Percentiles rank a stretch among this genome's conserved stretches.
phyloP scores from a whole-genome alignment of 2,113 vertebrate genomes.

The Indri indri region DNA sequence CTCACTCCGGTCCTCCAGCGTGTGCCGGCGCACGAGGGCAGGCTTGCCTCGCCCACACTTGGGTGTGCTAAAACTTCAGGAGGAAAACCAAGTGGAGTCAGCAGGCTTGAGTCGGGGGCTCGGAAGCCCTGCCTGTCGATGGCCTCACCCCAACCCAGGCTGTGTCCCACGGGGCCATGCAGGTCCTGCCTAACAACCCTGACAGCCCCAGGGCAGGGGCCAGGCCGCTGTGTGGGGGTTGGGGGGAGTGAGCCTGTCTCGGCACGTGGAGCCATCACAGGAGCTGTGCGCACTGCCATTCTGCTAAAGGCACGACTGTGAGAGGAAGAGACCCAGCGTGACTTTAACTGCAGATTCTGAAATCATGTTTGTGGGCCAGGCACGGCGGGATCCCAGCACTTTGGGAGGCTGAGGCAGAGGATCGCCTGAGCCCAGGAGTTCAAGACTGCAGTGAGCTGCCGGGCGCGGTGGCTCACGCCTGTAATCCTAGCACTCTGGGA shows the following conservation, averaged over 20 bases:
- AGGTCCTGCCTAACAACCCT: background rate
- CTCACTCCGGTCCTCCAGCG: constrained; percentile 95
- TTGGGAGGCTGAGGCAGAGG: too few relatives aligned
- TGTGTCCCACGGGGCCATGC: fast-evolving
- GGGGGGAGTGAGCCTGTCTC: background rate
- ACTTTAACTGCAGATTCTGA: fast-evolving
- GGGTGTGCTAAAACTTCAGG: constrained; percentile 86
- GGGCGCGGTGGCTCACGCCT: too few relatives aligned
- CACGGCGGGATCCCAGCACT: too few relatives aligned
- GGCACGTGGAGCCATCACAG: fast-evolving
- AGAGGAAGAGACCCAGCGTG: fast-evolving
- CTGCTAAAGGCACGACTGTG: fast-evolving
- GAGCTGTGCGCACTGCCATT: fast-evolving
- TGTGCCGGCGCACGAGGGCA: constrained; percentile 94
- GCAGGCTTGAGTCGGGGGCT: too few relatives aligned
- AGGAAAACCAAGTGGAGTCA: background rate
- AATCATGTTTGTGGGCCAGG: too few relatives aligned
- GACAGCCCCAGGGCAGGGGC: too few relatives aligned
- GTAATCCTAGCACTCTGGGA: too few relatives aligned
- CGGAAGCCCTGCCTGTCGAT: too few relatives aligned
- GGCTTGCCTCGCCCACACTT: constrained; percentile 97
- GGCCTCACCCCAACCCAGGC: background rate
- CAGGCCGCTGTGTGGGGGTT: too few relatives aligned
- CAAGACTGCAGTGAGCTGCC: too few relatives aligned
- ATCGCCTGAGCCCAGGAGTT: too few relatives aligned